phyloP scores from a whole-genome alignment of 2,113 vertebrate genomes.

The Puma concolor region DNA sequence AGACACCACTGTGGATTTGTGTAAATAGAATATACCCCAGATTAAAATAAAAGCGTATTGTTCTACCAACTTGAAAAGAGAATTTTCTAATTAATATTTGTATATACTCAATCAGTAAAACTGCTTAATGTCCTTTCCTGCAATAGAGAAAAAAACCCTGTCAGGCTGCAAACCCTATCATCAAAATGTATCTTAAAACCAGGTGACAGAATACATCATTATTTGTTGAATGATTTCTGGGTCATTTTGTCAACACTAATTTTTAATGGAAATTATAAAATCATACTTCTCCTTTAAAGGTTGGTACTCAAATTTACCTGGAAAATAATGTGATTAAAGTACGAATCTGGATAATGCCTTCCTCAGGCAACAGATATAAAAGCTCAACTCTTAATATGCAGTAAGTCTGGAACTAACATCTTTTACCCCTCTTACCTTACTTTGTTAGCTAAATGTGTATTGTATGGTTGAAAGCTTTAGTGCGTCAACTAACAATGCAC shows the following conservation, averaged over 20 bases:
- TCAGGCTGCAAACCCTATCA: neutral
- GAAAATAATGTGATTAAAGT: constrained; percentile 42
- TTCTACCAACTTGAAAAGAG: neutral
- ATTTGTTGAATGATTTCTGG: constrained; percentile 9
- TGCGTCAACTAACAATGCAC: constrained; percentile 62
- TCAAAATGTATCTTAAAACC: constrained; percentile 41
- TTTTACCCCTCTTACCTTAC: neutral
- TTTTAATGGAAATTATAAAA: constrained; percentile 59
- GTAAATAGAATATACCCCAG: neutral
- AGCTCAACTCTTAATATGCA: neutral
- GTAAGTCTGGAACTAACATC: constrained; percentile 20
- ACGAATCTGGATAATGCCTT: constrained; percentile 24
- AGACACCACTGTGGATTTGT: neutral
- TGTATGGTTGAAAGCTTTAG: constrained; percentile 58
- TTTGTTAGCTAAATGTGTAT: constrained; percentile 39
- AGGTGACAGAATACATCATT: constrained; percentile 14
- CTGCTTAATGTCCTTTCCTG: neutral
- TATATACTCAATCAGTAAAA: constrained; percentile 7
- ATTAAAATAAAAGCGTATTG: constrained; percentile 27
- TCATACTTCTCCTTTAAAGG: neutral
- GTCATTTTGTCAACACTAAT: constrained; percentile 49
- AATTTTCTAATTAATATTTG: constrained; percentile 35
- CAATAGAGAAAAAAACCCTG: neutral
- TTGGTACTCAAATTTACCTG: constrained; percentile 32
- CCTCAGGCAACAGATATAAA: neutral